Base-by-base conservation (phyloP, 1,140 invertebrate genomes). In the Papilio dardanus region DNA sequence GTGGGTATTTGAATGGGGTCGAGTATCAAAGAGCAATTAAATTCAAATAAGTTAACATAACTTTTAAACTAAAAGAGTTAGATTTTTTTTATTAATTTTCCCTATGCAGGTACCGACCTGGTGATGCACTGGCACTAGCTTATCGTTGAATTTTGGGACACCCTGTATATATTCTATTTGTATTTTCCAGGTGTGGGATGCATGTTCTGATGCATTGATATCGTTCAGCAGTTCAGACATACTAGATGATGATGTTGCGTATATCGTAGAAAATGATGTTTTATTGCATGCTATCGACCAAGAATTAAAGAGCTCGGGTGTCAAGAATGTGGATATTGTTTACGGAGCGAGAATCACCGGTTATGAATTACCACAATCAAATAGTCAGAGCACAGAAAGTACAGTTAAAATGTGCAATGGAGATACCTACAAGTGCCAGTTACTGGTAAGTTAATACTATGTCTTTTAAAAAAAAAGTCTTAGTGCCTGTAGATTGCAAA, bases 201-300 rank as follows among this genome's bases (percentile, higher is more conserved):
- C 97, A 10, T 96, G 96, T 88, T 98, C 98, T 1, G 96, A 98
- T 93, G 96, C 97, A 0, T 92, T 97, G 78, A 98, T 99, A 78
- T 96, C 96, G 73, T 99, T 99, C 88, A 96, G 96, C 88, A 96
- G 97, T 83, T 94, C 96, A 78, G 95, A 97, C 42, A 94, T 96
- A 76, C 93, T 96, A 66, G 91, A 94, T 65, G 94, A 96, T 71
- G 95, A 97, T 83, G 94, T 99, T 33, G 97, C 98, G 5, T 98
- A 97, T 86, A 97, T 99, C 83, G 97, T 99, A n/a, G 98, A 99
- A 94, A 99, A 99, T 94, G 96, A 98, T 94, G 93, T 99, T 5
- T 94, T 99, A 62, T 86, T 98, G 16, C 95, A 97, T 84, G 96
- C 97, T 3, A 94, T 98, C 5, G 95, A 95, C 78, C 94, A 65